Evolutionary conservation across 1,140 invertebrate species (phyloP), one percentile per base, ranked within the genome.

Genomic region (Oedothorax gibbosus): DNA sequence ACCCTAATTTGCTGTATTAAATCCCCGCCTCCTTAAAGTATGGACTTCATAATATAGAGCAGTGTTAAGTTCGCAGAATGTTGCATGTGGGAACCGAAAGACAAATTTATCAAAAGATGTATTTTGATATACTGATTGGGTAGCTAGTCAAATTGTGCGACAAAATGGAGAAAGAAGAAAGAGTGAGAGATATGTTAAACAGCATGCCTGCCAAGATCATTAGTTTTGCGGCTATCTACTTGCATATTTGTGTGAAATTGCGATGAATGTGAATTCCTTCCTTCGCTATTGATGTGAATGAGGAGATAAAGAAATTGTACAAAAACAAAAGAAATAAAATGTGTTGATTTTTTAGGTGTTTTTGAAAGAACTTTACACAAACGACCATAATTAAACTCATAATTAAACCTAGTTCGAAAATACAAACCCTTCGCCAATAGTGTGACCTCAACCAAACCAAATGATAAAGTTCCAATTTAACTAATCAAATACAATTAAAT

Each of bases 121-220:
- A 75, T 75, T 75, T 75, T 75, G 72, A 75, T 75, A 62, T 62
- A 75, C 54, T 15, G 35, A 71, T 53, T 57, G 72, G 56, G 53
- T 75, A 75, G 72, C 72, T 75, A 75, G 72, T 75, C 72, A 75
- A 62, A 57, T 75, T 75, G 54, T 71, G 69, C 11, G 51, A 51
- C n/a, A 51, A 51, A 20, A 53, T 54, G 69, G 14, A 18, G 49
- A 51, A 72, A 18, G 18, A 66, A 62, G 18, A 62, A 62, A 62
- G 35, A 35, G 35, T 35, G 35, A 2, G 35, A 35, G 35, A 35
- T 35, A 35, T 35, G 35, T 35, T 35, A 35, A 5, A 35, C 35
- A 35, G 35, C 1, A 35, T 35, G 35, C 35, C 35, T 35, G 35
- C 35, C 35, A 35, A 35, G 35, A 35, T 35, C 35, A 35, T 35